phyloP scores from a whole-genome alignment of 1,140 invertebrate genomes.

The Drosophila tropicalis region DNA sequence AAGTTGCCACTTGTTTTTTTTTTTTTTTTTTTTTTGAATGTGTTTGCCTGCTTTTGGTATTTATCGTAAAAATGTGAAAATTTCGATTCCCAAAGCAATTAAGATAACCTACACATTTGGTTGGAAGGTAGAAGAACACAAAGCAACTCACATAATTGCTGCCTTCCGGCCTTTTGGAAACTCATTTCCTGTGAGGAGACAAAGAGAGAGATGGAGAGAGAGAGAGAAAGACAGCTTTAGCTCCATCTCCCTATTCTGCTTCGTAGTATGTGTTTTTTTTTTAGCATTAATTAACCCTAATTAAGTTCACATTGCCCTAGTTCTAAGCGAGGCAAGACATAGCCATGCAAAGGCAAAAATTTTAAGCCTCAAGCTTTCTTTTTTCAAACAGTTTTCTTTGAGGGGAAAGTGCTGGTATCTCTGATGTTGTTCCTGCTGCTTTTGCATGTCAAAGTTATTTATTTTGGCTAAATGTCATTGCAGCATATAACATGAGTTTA shows the following conservation, averaged over 20 bases:
- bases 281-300: constrained; percentile 64
- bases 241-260: background rate
- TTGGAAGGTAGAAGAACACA: constrained; percentile 15
- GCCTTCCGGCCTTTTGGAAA: constrained; percentile 63
- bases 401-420: background rate
- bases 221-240: background rate
- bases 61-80: constrained; percentile 16
- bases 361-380: background rate
- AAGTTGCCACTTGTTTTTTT: constrained; percentile 12
- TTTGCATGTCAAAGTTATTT: constrained; percentile 6
- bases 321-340: background rate
- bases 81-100: constrained; percentile 41
- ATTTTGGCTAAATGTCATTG: constrained; percentile 12
- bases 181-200: constrained; percentile 53
- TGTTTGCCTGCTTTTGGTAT: background rate
- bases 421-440: background rate
- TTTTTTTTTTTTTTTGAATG: background rate
- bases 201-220: background rate
- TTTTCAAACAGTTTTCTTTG: constrained; percentile 2
- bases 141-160: constrained; percentile 52
- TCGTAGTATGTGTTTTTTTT: constrained; percentile 42
- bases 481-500: constrained; percentile 20
- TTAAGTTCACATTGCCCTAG: constrained; percentile 44
- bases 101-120: constrained; percentile 13
- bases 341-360: background rate